These are phyloP conservation scores for Prosapia bicincta DNA, from an alignment of 2,888 invertebrate species.

Conservation along the genomic window DNA sequence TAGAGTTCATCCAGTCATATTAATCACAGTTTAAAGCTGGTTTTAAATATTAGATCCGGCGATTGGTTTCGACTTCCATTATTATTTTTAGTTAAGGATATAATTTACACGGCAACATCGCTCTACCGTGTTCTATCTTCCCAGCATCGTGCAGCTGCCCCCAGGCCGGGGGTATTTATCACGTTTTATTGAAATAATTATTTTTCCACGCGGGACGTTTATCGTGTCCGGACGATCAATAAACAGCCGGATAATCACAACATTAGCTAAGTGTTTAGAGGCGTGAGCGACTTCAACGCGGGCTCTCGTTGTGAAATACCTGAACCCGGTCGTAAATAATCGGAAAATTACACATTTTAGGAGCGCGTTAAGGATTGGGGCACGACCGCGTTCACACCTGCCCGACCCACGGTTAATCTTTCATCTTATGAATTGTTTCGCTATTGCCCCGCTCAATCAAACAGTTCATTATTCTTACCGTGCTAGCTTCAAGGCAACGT, in stretches of 20 bases:
- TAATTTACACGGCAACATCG: background rate
- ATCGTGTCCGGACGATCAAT: background rate
- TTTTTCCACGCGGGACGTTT: slow-evolving; percentile 2
- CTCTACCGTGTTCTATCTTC: background rate
- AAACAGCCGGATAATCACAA: background rate
- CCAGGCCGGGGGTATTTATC: background rate
- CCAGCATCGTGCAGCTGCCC: background rate
- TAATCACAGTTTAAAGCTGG: background rate
- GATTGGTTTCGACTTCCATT: background rate
- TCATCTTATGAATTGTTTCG: background rate
- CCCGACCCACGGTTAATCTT: background rate
- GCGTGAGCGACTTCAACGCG: background rate
- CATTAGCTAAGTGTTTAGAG: background rate
- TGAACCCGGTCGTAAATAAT: background rate
- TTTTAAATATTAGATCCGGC: slow-evolving; percentile 2
- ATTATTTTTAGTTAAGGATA: slow-evolving; percentile 2
- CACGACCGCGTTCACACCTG: background rate
- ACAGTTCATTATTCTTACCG: background rate
- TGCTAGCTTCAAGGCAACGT: background rate
- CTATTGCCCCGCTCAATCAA: background rate
- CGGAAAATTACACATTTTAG: slow-evolving; percentile 2
- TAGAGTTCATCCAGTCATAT: background rate
- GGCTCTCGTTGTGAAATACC: background rate
- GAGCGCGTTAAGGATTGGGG: background rate
- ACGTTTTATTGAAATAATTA: slow-evolving; percentile 2